Conservation (phyloP, 2,113 vertebrate species). For the Strix uralensis region DNA sequence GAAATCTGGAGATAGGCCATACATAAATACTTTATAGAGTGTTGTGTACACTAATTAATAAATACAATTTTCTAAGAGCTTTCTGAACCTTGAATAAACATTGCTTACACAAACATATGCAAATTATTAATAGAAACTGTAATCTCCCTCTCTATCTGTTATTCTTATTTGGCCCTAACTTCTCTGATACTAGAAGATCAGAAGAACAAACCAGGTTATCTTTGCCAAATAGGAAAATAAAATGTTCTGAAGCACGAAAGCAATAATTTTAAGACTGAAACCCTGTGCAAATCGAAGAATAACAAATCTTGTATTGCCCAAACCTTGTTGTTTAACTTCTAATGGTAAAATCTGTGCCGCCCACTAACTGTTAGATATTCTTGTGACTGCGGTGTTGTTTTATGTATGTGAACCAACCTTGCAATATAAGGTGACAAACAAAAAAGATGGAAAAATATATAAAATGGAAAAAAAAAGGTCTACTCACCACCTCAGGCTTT, state of each 20-base stretch:
- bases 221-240: conserved; percentile 16
- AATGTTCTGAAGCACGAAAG: not conserved
- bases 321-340: conserved; percentile 56
- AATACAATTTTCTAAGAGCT: conserved; percentile 35
- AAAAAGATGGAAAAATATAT: conserved; percentile 76
- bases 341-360: conserved; percentile 44
- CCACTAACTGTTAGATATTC: conserved; percentile 45
- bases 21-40: conserved; percentile 30
- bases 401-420: conserved; percentile 61
- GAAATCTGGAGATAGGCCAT: not conserved
- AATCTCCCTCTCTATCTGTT: conserved; percentile 22
- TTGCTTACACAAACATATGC: conserved; percentile 16
- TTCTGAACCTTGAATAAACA: conserved; percentile 43
- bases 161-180: not conserved
- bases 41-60: conserved; percentile 54
- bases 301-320: conserved; percentile 24
- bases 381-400: conserved; percentile 64
- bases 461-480: conserved; percentile 49
- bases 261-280: conserved; percentile 43
- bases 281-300: conserved; percentile 35
- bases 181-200: not conserved
- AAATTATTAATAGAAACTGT: conserved; percentile 59
- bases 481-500: conserved; percentile 72
- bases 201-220: not conserved
- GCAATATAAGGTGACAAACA: conserved; percentile 74